These are phyloP conservation scores for Pinctada fucata DNA, from an alignment of 2,888 invertebrate genomes.

Conservation along the genomic window DNA sequence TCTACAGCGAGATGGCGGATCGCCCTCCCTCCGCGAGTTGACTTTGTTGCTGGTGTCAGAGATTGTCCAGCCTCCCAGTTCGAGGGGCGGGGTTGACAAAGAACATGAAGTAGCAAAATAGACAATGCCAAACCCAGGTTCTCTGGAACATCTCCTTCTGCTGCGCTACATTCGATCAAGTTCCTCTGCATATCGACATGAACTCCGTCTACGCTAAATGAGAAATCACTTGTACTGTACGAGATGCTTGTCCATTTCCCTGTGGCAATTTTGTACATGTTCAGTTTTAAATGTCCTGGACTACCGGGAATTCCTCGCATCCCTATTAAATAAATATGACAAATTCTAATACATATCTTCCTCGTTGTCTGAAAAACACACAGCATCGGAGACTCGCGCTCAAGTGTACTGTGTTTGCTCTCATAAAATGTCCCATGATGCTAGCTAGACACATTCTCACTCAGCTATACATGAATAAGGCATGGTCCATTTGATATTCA, in stretches of 20 bases:
- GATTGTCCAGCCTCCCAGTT: slow-evolving; percentile 60
- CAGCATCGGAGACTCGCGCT: too few relatives aligned
- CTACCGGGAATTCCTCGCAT: slow-evolving; percentile 56
- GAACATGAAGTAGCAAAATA: slow-evolving; percentile 77
- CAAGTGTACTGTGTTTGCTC: too few relatives aligned
- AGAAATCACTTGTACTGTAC: slow-evolving; percentile 58
- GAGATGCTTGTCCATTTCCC: slow-evolving; percentile 46
- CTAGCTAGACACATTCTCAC: too few relatives aligned
- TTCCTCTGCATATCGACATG: slow-evolving; percentile 69
- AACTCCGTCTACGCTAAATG: slow-evolving; percentile 55
- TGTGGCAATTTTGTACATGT: slow-evolving; percentile 64
- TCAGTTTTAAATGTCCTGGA: slow-evolving; percentile 69
- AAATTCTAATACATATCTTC: too few relatives aligned
- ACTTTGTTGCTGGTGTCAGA: slow-evolving; percentile 30
- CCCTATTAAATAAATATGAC: too few relatives aligned
- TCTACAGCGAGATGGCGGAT: slow-evolving; percentile 61
- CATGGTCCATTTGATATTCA: too few relatives aligned
- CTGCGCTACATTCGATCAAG: slow-evolving; percentile 57
- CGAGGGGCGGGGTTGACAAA: slow-evolving; percentile 77
- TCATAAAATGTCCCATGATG: too few relatives aligned
- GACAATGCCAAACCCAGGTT: slow-evolving; percentile 77
- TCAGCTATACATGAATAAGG: too few relatives aligned
- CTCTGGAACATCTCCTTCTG: slow-evolving; percentile 74
- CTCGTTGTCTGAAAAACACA: too few relatives aligned
- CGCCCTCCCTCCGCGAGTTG: slow-evolving; percentile 34